Conservation (phyloP, 1,140 invertebrate genomes). For the Drepana arcuata region DNA sequence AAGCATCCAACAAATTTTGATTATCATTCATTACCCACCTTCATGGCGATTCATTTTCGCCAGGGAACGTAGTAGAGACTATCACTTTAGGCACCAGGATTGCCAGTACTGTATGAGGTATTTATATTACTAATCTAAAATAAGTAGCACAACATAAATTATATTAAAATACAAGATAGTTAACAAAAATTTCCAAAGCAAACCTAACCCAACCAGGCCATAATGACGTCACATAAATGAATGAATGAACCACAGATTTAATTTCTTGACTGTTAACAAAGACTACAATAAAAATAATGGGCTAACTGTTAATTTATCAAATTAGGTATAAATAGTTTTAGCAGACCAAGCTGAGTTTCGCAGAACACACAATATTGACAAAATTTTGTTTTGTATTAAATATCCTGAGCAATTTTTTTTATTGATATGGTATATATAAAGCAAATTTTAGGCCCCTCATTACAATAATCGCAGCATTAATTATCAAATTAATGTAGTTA, state of each 20-base stretch:
- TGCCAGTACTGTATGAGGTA: constrained; percentile 58
- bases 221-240: constrained; percentile 77
- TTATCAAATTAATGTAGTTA: too few relatives aligned
- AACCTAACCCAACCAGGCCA: constrained; percentile 82
- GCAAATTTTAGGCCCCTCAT: too few relatives aligned
- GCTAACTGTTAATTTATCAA: too few relatives aligned
- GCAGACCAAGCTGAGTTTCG: neutral
- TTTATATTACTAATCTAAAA: constrained; percentile 69
- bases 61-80: constrained; percentile 69
- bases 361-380: neutral
- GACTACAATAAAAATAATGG: too few relatives aligned
- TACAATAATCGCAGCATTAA: too few relatives aligned
- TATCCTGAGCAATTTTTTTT: neutral
- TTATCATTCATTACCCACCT: constrained; percentile 77
- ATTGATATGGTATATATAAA: too few relatives aligned
- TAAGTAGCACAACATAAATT: constrained; percentile 75
- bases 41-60: constrained; percentile 88
- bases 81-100: constrained; percentile 60
- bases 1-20: constrained; percentile 70
- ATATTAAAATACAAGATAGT: constrained; percentile 76
- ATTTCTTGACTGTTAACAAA: neutral
- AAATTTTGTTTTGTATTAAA: neutral
- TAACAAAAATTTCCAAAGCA: constrained; percentile 78
- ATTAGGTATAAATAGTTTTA: too few relatives aligned
- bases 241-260: constrained; percentile 11